phyloP scores from a whole-genome alignment of 2,888 invertebrate species.

The Hemithea aestivaria region DNA sequence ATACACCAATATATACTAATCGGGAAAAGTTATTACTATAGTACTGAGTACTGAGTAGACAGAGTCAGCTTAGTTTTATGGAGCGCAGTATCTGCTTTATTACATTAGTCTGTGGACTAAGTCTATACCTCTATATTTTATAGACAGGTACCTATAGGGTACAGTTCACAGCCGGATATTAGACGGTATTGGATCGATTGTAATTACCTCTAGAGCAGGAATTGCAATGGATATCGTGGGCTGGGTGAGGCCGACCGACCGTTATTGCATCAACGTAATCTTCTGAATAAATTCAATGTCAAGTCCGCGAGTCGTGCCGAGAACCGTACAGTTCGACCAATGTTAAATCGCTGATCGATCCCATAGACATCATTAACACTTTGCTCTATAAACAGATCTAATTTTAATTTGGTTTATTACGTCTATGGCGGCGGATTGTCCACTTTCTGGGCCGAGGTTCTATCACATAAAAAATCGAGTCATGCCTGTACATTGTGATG shows the following conservation, averaged over 20 bases:
- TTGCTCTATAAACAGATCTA: too few species aligned
- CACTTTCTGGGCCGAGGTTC: slow-evolving; percentile 52
- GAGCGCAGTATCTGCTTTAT: too few species aligned
- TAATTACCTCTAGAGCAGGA: slow-evolving; percentile 1
- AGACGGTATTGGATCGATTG: neutral
- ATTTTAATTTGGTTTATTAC: too few species aligned
- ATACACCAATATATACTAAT: too few species aligned
- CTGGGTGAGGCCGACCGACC: slow-evolving; percentile 15
- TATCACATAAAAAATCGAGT: slow-evolving; percentile 51
- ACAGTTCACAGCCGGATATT: neutral
- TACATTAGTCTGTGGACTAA: too few species aligned
- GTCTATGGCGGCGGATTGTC: slow-evolving; percentile 34
- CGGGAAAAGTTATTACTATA: too few species aligned
- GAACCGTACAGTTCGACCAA: neutral
- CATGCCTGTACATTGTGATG: slow-evolving; percentile 51
- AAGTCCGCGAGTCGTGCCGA: slow-evolving; percentile 34
- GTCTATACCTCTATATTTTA: too few species aligned
- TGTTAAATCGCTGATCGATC: too few species aligned
- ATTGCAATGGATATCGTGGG: neutral
- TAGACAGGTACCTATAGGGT: too few species aligned
- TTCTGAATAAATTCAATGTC: slow-evolving; percentile 45
- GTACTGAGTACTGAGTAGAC: too few species aligned
- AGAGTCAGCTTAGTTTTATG: too few species aligned
- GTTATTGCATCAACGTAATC: slow-evolving; percentile 31
- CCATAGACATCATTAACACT: too few species aligned